Base-by-base conservation (phyloP, 2,888 invertebrate species). In the Drosophila suboccidentalis region DNA sequence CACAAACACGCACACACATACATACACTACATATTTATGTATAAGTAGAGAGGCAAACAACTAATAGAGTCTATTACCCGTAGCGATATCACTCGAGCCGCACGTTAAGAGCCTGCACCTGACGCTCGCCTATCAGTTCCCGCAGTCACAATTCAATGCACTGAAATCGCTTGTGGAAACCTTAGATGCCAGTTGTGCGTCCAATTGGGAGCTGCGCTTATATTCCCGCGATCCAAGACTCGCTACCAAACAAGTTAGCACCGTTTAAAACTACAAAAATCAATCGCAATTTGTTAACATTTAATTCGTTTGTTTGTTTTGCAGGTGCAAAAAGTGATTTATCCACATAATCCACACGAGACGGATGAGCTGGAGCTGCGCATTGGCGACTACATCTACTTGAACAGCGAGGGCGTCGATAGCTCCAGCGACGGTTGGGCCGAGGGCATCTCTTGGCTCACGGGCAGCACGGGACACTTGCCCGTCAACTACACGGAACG, bases 51-150 rank as follows among this genome's bases (percentile, higher is more conserved):
- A 0, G 5, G 13, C 13, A 5, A 13, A 13, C 1, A n/a, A 79
- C 74, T 85, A 84, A 84, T 78, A 60, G 61, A 65, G 59, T 80
- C 59, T 71, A 64, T 60, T 70, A 50, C 62, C 69, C 93, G 67
- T 93, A 95, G 96, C 95, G 17, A 95, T 96, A 82, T 95, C 94
- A 88, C 93, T 96, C 88, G 97, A 97, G 91, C 96, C 96, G 0
- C 96, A 96, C 90, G 95, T 96, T 58, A 97, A 97, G 92, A 96
- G 97, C 10, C 94, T 98, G 58, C 98, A 98, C 93, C 94, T 98
- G 84, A 97, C 97, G 8, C 93, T 98, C 89, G 97, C 97, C 17
- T 98, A 98, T 93, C 97, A 97, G 92, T 98, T 98, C 92, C 95
- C 96, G 13, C 94, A 94, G 84, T 93, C 94, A 19, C 95, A 96